phyloP scores from a whole-genome alignment of 2,797 vertebrate genomes.

The Siniperca scherzeri region DNA sequence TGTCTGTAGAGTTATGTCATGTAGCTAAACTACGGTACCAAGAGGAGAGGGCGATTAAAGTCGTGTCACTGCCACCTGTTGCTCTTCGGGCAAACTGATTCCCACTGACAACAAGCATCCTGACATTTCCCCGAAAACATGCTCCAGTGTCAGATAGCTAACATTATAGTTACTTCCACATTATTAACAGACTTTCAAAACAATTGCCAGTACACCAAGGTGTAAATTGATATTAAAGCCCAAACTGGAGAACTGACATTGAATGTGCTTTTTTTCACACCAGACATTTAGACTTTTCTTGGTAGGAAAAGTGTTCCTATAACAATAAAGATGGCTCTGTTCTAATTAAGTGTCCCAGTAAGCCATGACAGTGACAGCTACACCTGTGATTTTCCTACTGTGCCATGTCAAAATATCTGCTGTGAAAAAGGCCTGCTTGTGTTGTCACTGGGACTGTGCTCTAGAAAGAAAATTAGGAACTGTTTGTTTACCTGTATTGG shows the following conservation, averaged over 20 bases:
- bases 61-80: conserved; percentile 57
- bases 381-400: not conserved
- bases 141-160: no score
- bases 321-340: not conserved
- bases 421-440: not conserved
- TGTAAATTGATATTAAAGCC: no score
- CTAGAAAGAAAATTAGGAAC: not conserved
- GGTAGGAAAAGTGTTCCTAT: not conserved
- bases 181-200: not conserved
- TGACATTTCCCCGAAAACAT: not conserved
- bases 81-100: conserved; percentile 1
- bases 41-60: not conserved
- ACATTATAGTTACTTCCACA: not conserved
- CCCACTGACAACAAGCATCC: not conserved
- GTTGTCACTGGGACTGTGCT: not conserved
- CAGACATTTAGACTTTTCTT: not conserved
- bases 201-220: not conserved
- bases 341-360: not conserved
- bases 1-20: fast-evolving
- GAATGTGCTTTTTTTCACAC: not conserved
- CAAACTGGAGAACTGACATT: not conserved
- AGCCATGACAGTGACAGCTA: not conserved
- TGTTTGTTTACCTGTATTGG: not conserved
- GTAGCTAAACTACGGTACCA: not conserved
- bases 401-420: not conserved